Conservation (phyloP, 92 coral and sea anemone genomes). For the Phenganax marumi region DNA sequence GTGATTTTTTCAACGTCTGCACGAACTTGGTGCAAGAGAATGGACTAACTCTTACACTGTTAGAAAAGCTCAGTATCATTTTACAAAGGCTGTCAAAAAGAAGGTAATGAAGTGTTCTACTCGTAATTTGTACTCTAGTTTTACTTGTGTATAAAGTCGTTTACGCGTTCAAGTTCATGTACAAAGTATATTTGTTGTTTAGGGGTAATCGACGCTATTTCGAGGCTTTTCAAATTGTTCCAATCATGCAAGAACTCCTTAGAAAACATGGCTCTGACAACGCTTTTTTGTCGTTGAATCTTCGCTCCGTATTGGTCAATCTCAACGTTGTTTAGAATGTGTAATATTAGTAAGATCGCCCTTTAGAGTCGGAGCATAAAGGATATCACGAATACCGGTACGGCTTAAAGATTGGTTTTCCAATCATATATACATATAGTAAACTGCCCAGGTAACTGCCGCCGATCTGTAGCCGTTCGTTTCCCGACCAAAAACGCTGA, state of each 20-base stretch:
- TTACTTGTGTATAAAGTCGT: not conserved
- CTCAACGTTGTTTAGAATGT: conserved; percentile 44
- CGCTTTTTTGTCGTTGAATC: conserved; percentile 83
- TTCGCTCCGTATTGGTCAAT: conserved; percentile 82
- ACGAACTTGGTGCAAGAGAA: conserved; percentile 75
- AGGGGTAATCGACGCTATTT: conserved; percentile 94
- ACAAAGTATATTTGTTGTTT: conserved; percentile 12
- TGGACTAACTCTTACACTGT: conserved; percentile 69
- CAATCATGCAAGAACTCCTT: conserved; percentile 85
- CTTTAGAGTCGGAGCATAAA: not conserved
- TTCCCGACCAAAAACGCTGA: too few species aligned
- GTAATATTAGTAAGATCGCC: conserved; percentile 5
- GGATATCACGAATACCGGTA: too few species aligned
- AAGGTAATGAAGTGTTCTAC: conserved; percentile 59
- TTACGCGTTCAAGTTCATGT: not conserved
- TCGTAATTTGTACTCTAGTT: not conserved
- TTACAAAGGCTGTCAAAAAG: conserved; percentile 88
- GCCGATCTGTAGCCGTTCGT: too few species aligned
- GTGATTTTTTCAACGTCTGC: conserved; percentile 84
- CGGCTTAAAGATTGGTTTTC: too few species aligned
- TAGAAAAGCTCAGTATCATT: conserved; percentile 91
- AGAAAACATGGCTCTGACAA: conserved; percentile 81
- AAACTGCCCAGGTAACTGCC: too few species aligned
- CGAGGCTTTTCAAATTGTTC: conserved; percentile 90
- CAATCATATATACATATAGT: too few species aligned